Evolutionary conservation across 1,140 invertebrate genomes (phyloP), one percentile per base, ranked within the genome.

Genomic region (Phortica variegata): DNA sequence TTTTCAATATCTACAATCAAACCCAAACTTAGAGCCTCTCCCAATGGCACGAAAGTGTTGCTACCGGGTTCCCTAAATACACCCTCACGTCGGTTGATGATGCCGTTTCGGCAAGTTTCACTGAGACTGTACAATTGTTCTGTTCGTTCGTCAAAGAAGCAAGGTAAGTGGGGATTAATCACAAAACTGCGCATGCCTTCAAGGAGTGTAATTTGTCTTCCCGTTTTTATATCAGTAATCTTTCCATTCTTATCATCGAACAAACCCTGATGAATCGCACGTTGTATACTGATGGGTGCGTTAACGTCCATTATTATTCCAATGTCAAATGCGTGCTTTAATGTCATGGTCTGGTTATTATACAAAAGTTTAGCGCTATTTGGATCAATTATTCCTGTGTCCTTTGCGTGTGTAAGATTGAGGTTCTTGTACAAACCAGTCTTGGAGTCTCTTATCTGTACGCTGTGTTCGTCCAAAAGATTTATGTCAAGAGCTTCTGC

Each of bases 1-100:
- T 83, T 87, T 78, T 93, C 90, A 53, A 92, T 91, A 65, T 93
- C 90, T 12, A 93, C 81, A 56, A 94, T 89, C 21, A 90, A 79
- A 12, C 89, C 89, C 56, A 85, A 66, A 37, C 86, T 84, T 54
- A 93, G 77, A 2, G 91, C 91, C 56, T 86, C 81, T 12, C 83
- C 84, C 3, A 92, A 68, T 18, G 86, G 77, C 13, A 93, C 80
- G 47, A 80, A 77, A 38, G 79, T 79, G 43, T 85, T 84, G 8
- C 84, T 84, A 37, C 83, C 81, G 0, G 85, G 86, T 61, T 89
- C 86, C 54, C 83, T 84, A 62, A 94, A 92, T 51, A 84, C 85
- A 3, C 91, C 90, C 32, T 81, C 83, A 49, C 87, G 78, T 52
- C 88, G 82, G 76, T 95, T 90, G 56, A 95, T 87, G n/a, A 95